Base-by-base conservation (phyloP, 2,797 vertebrate genomes). In the Orestias chungarensis region DNA sequence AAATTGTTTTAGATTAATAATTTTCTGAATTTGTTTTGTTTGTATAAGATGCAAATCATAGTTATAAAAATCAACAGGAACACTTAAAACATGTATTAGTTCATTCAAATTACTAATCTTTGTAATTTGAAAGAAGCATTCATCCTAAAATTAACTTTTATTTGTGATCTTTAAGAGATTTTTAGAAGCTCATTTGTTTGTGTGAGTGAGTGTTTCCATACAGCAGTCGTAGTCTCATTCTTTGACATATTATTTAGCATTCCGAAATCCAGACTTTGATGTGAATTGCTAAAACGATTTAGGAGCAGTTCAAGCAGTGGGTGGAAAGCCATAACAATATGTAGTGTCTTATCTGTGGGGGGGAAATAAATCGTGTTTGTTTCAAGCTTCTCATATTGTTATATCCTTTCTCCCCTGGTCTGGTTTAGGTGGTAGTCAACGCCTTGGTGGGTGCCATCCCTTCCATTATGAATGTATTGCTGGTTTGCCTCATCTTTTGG, bases 401-500 rank as follows among this genome's bases (percentile, higher is more conserved):
- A 46, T 89, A 71, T 92, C 87, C 87, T 95, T 85, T 94, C 87
- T 95, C 76, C 83, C 92, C 82, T 86, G 85, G 82, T 95, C 88
- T 91, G 92, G 91, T 94, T 90, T 96, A 99, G 98, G 98, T 99
- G 94, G 98, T 99, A 95, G 98, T 99, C 95, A 99, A 99, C 87
- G 98, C 98, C 95, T 95, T 99, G 97, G 98, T 99, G 95, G 98
- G 98, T 79, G 98, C 98, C 94, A 99, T 99, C 94, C 98, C 98
- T 94, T 99, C 98, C 96, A 99, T 99, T 97, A 99, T 99, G 98
- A 99, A 99, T 96, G 98, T 99, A 89, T 97, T 99, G 96, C 97
- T 99, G 97, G 98, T 99, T 94, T 99, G 98, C 96, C 97, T 99
- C 96, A 99, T 99, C 96, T 99, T 99, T 97, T 99, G 98, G 98